A percentile compares a stretch with the other conserved stretches of the same genome.
phyloP scores from a whole-genome alignment of 2,797 vertebrate genomes.

The Taeniopygia guttata region DNA sequence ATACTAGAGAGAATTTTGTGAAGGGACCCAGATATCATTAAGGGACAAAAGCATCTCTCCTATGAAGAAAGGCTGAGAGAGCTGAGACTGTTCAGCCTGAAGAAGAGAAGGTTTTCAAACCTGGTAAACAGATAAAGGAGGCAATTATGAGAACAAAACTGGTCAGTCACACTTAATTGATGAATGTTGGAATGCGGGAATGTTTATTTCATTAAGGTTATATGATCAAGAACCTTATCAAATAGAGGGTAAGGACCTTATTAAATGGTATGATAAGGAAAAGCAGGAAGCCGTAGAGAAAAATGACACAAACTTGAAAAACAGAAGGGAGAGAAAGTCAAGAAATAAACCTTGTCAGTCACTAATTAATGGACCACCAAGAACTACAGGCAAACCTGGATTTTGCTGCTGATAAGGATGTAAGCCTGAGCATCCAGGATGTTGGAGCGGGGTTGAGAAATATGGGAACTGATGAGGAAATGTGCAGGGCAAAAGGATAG shows the following conservation, averaged over 20 bases:
- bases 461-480: background rate
- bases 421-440: background rate
- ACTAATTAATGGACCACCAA: background rate
- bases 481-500: background rate
- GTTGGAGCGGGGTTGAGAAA: fast-evolving
- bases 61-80: background rate
- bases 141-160: background rate
- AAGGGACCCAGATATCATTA: background rate
- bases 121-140: background rate
- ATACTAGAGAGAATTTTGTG: background rate
- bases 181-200: background rate
- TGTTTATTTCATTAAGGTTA: background rate
- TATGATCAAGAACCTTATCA: background rate
- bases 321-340: background rate
- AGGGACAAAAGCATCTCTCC: background rate
- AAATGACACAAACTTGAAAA: background rate
- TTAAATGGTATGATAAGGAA: background rate
- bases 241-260: background rate
- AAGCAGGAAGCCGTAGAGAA: background rate
- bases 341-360: background rate
- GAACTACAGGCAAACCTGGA: background rate
- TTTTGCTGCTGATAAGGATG: background rate
- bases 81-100: background rate
- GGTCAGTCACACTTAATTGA: background rate
- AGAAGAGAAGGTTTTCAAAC: background rate